Conservation (phyloP, 37 sponge, comb jelly and placozoan genomes). For the Oopsacas minuta region DNA sequence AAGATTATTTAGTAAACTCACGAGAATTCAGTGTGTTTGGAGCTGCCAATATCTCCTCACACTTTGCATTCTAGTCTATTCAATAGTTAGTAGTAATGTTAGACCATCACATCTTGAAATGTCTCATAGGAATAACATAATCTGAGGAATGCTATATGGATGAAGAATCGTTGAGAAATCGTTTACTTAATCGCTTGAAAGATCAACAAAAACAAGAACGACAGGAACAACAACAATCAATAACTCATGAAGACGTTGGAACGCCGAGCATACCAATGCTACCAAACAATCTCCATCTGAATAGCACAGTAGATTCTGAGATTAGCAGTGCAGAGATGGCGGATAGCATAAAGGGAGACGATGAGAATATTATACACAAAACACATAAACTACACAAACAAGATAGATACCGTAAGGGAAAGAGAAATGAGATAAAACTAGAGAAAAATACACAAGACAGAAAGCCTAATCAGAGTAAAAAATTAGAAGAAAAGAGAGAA, state of each 20-base stretch:
- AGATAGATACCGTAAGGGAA: neutral
- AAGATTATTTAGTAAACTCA: neutral
- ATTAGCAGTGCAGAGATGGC: slow-evolving; percentile 1
- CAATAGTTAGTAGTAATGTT: neutral
- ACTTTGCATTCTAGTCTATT: neutral
- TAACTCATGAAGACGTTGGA: neutral
- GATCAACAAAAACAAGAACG: neutral
- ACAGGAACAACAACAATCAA: no score
- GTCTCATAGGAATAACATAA: neutral
- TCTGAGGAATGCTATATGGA: neutral
- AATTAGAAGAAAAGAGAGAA: neutral
- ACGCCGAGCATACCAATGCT: neutral
- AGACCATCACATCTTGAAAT: neutral
- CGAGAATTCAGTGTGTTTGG: neutral
- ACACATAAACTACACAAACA: neutral
- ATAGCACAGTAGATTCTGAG: neutral
- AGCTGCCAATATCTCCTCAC: neutral
- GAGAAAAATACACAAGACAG: neutral
- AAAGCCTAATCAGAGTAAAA: neutral
- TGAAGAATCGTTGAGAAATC: slow-evolving; percentile 11
- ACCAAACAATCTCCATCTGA: neutral
- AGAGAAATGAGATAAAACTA: neutral
- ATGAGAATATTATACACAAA: neutral
- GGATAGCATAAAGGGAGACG: neutral
- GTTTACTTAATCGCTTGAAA: neutral